Evolutionary conservation across 2,797 vertebrate genomes (phyloP), one percentile per base, ranked within the genome.

Genomic region (Hyperoplus lanceolatus): DNA sequence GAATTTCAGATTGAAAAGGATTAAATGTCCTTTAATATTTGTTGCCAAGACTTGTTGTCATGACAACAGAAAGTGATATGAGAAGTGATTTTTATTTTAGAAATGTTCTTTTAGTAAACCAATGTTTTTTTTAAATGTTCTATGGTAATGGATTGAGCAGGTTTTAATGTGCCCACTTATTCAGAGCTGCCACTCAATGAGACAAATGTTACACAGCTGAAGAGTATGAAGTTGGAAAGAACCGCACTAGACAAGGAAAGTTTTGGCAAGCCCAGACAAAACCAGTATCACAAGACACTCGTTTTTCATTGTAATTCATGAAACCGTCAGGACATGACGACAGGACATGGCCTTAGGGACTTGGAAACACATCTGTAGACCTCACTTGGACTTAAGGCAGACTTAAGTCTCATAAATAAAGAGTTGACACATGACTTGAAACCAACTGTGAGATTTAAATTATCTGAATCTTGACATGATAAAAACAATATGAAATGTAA

Each of bases 1-100:
- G 58, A 55, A 53, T 82, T 75, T 63, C 54, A 63, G 64, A 64
- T 72, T 77, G 68, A 16, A 80, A 67, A 54, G 38, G 65, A 78
- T 78, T 72, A 68, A 73, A 77, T 39, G 10, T 1, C 29, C 29
- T 29, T 29, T 29, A 29, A 29, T 29, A 29, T 29, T 3, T 29
- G 29, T 29, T 29, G 29, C 29, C 29, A 29, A 29, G 29, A 54
- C 42, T 50, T 56, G 76, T 86, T 85, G 75, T 75, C 82, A 86
- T 73, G 66, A 81, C 71, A 86, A 67, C 84, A 75, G 64, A 21
- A 61, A 59, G 10, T 43, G 10, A 56, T 42, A 41, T 5, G 29
- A 65, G 18, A 14, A n/a, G 8, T 8, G 5, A 29, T 69, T 18
- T 18, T 10, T 62, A 7, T 8, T 45, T 64, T 54, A 42, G 1